These are phyloP conservation scores for Morpho helenor DNA, from an alignment of 2,888 invertebrate species.

Conservation along the genomic window DNA sequence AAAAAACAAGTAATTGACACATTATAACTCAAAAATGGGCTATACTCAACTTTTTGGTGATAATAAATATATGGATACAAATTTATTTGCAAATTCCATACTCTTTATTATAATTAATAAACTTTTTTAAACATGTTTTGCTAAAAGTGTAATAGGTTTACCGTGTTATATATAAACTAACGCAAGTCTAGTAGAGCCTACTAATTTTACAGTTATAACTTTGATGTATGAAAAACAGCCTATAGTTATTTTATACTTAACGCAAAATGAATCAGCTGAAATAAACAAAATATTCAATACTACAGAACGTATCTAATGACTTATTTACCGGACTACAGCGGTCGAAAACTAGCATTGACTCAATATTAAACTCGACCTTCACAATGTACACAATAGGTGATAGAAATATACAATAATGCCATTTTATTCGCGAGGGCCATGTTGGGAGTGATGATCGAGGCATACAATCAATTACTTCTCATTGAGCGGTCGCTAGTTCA, in stretches of 20 bases:
- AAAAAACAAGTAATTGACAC: too few relatives aligned
- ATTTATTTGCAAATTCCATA: too few relatives aligned
- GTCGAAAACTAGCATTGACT: conserved; percentile 6
- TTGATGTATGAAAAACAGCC: background rate
- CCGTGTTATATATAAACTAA: too few relatives aligned
- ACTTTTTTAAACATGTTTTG: too few relatives aligned
- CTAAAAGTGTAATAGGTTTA: too few relatives aligned
- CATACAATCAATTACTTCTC: conserved; percentile 65
- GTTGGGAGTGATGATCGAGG: conserved; percentile 50
- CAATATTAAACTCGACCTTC: conserved; percentile 16
- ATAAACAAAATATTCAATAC: background rate
- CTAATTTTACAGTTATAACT: too few relatives aligned
- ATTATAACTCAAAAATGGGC: too few relatives aligned
- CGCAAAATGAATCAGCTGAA: background rate
- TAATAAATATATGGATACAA: too few relatives aligned
- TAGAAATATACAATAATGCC: conserved; percentile 22
- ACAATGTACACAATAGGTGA: conserved; percentile 22
- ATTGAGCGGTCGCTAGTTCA: conserved; percentile 65
- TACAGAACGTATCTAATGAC: background rate
- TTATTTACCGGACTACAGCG: conserved; percentile 1
- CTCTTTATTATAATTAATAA: too few relatives aligned
- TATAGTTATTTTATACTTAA: background rate
- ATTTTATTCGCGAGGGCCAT: conserved; percentile 24
- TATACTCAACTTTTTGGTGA: too few relatives aligned
- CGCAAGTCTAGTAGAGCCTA: too few relatives aligned